These are phyloP conservation scores for Fundulus diaphanus DNA, from an alignment of 2,797 vertebrate species.

Conservation along the genomic window DNA sequence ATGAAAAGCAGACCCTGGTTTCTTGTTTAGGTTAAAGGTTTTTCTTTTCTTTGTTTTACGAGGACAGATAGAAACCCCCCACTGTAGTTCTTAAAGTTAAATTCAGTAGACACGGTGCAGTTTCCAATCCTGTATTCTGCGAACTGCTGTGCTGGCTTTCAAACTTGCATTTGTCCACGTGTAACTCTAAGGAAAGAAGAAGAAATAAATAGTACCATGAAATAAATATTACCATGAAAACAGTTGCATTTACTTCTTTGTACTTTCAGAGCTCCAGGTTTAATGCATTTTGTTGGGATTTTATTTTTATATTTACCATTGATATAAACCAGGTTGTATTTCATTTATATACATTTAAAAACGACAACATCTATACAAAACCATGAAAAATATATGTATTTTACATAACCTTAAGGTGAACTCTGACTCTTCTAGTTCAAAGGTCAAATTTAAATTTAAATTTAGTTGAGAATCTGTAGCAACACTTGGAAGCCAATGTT, in stretches of 20 bases:
- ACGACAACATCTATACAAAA: too few species aligned
- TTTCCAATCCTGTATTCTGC: slow-evolving; percentile 60
- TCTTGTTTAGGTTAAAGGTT: slow-evolving; percentile 38
- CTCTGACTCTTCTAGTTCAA: too few species aligned
- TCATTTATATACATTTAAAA: too few species aligned
- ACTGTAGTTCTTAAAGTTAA: slow-evolving; percentile 28
- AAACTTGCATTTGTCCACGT: slow-evolving; percentile 75
- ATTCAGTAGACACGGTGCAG: slow-evolving; percentile 51
- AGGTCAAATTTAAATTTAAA: too few species aligned
- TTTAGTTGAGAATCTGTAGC: too few species aligned
- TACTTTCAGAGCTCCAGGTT: background rate
- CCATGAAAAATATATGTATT: too few species aligned
- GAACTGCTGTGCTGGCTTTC: slow-evolving; percentile 67
- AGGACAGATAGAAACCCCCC: slow-evolving; percentile 36
- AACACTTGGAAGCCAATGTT: too few species aligned
- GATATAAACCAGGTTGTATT: too few species aligned
- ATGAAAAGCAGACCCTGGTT: slow-evolving; percentile 36
- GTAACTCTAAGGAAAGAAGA: slow-evolving; percentile 76
- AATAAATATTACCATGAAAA: too few species aligned
- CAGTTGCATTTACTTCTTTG: background rate
- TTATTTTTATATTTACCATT: too few species aligned
- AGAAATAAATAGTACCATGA: slow-evolving; percentile 83
- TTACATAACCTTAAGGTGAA: too few species aligned
- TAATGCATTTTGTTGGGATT: too few species aligned
- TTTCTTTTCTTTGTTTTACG: slow-evolving; percentile 42